phyloP scores from a whole-genome alignment of 2,888 invertebrate species.

The Ophraella communa region DNA sequence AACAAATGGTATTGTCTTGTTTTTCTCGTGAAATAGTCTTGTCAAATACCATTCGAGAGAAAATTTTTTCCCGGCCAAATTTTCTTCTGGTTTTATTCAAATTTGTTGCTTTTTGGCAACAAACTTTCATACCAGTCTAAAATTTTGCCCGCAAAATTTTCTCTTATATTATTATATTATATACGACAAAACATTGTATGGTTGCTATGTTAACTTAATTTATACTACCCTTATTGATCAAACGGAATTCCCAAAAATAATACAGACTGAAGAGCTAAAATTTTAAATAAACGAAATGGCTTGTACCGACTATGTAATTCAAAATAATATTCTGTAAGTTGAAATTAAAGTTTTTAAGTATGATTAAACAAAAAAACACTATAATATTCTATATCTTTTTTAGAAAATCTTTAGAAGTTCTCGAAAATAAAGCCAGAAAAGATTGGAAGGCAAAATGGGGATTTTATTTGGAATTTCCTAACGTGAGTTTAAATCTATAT shows the following conservation, averaged over 20 bases:
- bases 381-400: slow-evolving; percentile 13
- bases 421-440: slow-evolving; percentile 50
- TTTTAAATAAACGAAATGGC: not conserved
- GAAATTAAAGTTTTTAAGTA: too few species aligned
- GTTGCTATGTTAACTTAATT: too few species aligned
- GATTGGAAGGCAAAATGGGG: slow-evolving; percentile 54
- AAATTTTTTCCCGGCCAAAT: too few species aligned
- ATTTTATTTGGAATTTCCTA: slow-evolving; percentile 50
- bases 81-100: too few species aligned
- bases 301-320: not conserved
- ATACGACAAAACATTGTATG: too few species aligned
- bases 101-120: too few species aligned
- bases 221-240: not conserved
- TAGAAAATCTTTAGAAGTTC: slow-evolving; percentile 53
- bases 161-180: too few species aligned
- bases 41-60: too few species aligned
- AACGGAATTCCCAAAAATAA: not conserved
- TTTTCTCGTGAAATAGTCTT: too few species aligned
- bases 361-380: not conserved
- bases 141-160: too few species aligned
- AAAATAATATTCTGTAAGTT: slow-evolving; percentile 14
- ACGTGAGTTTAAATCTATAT: slow-evolving; percentile 49
- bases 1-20: too few species aligned
- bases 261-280: not conserved
- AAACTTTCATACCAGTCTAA: too few species aligned